phyloP scores from a whole-genome alignment of 2,888 invertebrate genomes.

The Stenodera caucasica region DNA sequence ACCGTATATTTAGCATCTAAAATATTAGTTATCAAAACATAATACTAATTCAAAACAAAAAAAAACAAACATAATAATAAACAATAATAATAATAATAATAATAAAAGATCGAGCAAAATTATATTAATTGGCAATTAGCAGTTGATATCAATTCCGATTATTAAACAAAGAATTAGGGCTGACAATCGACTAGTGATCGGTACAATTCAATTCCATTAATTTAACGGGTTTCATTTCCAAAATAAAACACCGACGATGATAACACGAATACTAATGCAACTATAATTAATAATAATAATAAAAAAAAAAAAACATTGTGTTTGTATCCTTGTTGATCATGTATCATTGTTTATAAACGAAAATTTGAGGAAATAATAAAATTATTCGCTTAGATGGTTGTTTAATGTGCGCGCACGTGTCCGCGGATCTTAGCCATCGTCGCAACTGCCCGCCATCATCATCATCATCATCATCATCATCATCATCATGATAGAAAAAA shows the following conservation, averaged over 20 bases:
- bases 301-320: slow-evolving; percentile 34
- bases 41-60: slow-evolving; percentile 17
- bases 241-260: slow-evolving; percentile 34
- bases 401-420: slow-evolving; percentile 43
- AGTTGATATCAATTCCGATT: background rate
- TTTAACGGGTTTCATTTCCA: slow-evolving; percentile 16
- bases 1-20: slow-evolving; percentile 29
- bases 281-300: too few relatives aligned
- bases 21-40: slow-evolving; percentile 18
- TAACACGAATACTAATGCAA: slow-evolving; percentile 38
- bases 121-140: slow-evolving; percentile 1
- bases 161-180: slow-evolving; percentile 33
- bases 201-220: slow-evolving; percentile 23
- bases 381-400: slow-evolving; percentile 47
- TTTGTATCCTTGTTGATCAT: slow-evolving; percentile 47
- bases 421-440: slow-evolving; percentile 27
- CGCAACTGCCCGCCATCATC: slow-evolving; percentile 17
- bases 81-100: slow-evolving; percentile 10
- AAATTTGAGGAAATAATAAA: slow-evolving; percentile 39
- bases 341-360: slow-evolving; percentile 42
- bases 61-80: slow-evolving; percentile 11
- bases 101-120: slow-evolving; percentile 6
- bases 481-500: too few relatives aligned
- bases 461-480: background rate
- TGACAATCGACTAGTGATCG: slow-evolving; percentile 44